phyloP scores from a whole-genome alignment of 2,888 invertebrate species.

The Melieria picta region DNA sequence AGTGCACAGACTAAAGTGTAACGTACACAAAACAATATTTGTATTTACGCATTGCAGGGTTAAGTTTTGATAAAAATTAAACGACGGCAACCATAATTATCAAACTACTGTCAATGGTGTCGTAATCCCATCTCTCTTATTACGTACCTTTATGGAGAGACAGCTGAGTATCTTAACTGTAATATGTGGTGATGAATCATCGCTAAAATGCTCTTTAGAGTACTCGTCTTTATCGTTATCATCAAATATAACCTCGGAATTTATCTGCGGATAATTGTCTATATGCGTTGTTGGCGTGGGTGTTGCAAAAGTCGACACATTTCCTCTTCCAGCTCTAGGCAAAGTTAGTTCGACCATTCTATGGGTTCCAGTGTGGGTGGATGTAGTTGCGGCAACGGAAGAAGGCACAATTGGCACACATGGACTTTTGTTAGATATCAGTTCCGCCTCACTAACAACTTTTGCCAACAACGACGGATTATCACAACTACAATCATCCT shows the following conservation, averaged over 20 bases:
- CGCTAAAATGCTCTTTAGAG: conserved; percentile 30
- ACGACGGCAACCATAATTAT: conserved; percentile 25
- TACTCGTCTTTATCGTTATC: conserved; percentile 30
- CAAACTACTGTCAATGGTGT: conserved; percentile 35
- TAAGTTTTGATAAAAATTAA: neutral
- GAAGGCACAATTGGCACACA: conserved; percentile 39
- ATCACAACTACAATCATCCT: conserved; percentile 34
- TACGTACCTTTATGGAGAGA: conserved; percentile 81
- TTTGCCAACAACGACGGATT: conserved; percentile 22
- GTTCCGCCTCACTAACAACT: conserved; percentile 21
- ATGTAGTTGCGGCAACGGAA: conserved; percentile 22
- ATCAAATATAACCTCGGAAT: conserved; percentile 24
- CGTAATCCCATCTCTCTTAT: conserved; percentile 33
- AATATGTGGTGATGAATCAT: conserved; percentile 66
- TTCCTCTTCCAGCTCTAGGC: conserved; percentile 23
- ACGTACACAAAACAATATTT: no score
- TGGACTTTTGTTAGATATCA: conserved; percentile 26
- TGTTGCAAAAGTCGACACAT: conserved; percentile 21
- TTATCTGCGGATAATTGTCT: conserved; percentile 22
- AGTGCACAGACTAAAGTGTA: no score
- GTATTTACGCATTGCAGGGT: no score
- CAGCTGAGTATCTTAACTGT: conserved; percentile 77
- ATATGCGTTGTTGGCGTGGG: conserved; percentile 18
- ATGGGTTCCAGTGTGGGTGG: conserved; percentile 28
- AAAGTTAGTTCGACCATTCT: conserved; percentile 7